Percentiles rank a stretch among this genome's conserved stretches.
These are phyloP conservation scores for Bombus superbus DNA, from an alignment of 1,140 invertebrate species.

Conservation along the genomic window DNA sequence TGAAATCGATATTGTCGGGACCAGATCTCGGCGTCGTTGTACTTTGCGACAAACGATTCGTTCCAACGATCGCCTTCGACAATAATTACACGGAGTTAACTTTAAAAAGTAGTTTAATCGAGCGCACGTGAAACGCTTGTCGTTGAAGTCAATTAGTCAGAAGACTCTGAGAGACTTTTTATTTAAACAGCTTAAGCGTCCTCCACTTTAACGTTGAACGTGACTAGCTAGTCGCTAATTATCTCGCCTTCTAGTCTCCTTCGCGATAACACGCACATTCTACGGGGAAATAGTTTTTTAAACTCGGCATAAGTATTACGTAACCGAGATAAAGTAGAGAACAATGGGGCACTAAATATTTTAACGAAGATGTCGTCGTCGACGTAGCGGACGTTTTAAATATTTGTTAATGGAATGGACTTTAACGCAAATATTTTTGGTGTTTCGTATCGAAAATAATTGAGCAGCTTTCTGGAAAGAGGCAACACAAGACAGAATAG, in stretches of 20 bases:
- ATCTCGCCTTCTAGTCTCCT: neutral
- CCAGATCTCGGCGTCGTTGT: neutral
- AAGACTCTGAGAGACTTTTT: neutral
- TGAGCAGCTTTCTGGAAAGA: too few relatives aligned
- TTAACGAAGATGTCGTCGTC: neutral
- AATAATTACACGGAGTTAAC: neutral
- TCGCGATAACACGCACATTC: neutral
- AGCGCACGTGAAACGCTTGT: neutral
- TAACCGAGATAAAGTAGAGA: neutral
- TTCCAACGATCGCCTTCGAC: neutral
- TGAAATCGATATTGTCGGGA: too few relatives aligned
- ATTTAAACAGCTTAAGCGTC: constrained; percentile 8
- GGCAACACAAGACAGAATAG: too few relatives aligned
- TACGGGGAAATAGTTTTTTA: neutral
- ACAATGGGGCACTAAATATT: neutral
- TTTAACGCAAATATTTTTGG: too few relatives aligned
- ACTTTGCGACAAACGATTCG: neutral
- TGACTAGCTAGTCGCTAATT: constrained; percentile 28
- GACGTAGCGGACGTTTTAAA: neutral
- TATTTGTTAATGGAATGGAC: neutral
- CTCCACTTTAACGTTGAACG: constrained; percentile 2
- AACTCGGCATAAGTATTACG: neutral
- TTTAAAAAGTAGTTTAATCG: constrained; percentile 2
- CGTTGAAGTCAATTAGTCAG: constrained; percentile 21
- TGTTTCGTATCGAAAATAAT: too few relatives aligned